phyloP scores from a whole-genome alignment of 2,797 vertebrate species.

The Pseudochromis fuscus region DNA sequence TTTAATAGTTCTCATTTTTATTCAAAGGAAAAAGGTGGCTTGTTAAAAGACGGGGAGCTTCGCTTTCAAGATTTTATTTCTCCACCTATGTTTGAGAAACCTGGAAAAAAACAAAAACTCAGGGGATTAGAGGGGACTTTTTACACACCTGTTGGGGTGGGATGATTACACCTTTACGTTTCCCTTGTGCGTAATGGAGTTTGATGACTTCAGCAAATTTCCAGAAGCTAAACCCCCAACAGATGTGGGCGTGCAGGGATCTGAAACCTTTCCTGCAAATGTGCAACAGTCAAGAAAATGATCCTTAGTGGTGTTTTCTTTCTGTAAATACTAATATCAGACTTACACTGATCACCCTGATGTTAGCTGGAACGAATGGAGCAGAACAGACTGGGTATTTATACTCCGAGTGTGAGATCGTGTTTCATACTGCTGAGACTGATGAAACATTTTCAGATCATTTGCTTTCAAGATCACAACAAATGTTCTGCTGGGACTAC shows the following conservation, averaged over 20 bases:
- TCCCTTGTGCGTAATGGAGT: slow-evolving; percentile 47
- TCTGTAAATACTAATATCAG: not conserved
- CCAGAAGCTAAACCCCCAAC: slow-evolving; percentile 26
- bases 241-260: slow-evolving; percentile 13
- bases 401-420: not conserved
- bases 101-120: not conserved
- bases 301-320: not conserved
- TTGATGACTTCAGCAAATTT: slow-evolving; percentile 63
- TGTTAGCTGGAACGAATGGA: not conserved
- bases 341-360: not conserved
- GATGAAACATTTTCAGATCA: slow-evolving; percentile 11
- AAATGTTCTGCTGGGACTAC: not conserved
- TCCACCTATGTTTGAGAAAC: slow-evolving; percentile 21
- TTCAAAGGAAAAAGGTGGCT: slow-evolving; percentile 5
- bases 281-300: not conserved
- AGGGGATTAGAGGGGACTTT: slow-evolving; percentile 51
- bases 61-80: not conserved
- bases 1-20: not conserved
- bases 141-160: slow-evolving; percentile 55
- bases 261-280: slow-evolving; percentile 22
- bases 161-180: slow-evolving; percentile 66
- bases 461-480: not conserved
- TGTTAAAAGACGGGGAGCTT: not conserved
- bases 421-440: slow-evolving; percentile 9
- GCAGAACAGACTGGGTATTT: not conserved